Base-by-base conservation (phyloP, 2,888 invertebrate species). In the Gonocerus acuteangulatus region DNA sequence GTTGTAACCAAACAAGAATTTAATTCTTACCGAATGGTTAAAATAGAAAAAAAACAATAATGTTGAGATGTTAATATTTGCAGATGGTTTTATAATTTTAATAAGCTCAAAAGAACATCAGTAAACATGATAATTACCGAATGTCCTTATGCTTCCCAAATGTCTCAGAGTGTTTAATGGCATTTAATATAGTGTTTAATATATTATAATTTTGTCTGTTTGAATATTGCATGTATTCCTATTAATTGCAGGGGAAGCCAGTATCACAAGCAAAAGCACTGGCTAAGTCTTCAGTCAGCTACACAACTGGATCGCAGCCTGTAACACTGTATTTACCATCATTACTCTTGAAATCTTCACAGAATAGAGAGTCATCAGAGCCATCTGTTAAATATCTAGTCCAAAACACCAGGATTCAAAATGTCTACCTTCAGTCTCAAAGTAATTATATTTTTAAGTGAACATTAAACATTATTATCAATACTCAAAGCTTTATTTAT, bases 341-440 rank as follows among this genome's bases (percentile, higher is more conserved):
- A 15, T 60, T 68, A 32, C 60, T 68, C n/a, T 60, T 66, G 21
- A 68, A 68, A 57, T 64, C 67, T 13, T 48, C 64, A 3, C 61
- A 48, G 6, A 18, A n/a, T 9, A 54, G 54, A 16, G 54, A 54
- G 11, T 42, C 54, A 13, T 32, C 62, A 9, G 56, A 62, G 11
- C 59, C 65, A 2, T 58, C 62, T 13, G 67, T 71, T 32, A 71
- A 72, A 64, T 72, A 71, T 66, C 61, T 71, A 44, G 69, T 71
- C 16, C 73, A 74, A 72, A 58, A 73, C 72, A 62, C 68, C 2
- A 62, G 69, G 13, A 61, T 70, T 39, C 76, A 76, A 64, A 76
- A 76, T 68, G 72, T 77, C 34, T 77, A 75, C 67, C 74, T 77
- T 71, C 74, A 73, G 6, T 59, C 59, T 62, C 56, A 59, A 49